Base-by-base conservation (phyloP, 2,888 invertebrate genomes). In the Tuta absoluta region DNA sequence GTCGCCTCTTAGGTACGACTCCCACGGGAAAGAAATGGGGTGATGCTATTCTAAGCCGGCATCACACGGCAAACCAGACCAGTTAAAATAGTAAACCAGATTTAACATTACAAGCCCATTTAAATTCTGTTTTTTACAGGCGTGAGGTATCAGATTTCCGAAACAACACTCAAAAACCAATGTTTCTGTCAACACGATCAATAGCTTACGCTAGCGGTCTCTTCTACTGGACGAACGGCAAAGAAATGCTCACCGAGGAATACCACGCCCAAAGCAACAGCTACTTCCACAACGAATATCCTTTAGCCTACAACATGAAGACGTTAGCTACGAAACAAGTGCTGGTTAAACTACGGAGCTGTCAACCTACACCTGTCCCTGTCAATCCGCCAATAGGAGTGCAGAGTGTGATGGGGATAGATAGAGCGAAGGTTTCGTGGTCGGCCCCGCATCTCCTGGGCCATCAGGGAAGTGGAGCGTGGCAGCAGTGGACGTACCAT, bases 201-300 rank as follows among this genome's bases (percentile, higher is more conserved):
- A 89, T 97, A 66, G 95, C 95, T 0, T 94, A 94, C 77, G 95
- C 95, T 4, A 94, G 95, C 75, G 95, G 95, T 8, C 92, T 95
- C 12, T 97, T 97, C 79, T 97, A 96, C 79, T 98, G 97, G 97
- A 97, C 96, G 0, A 95, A 96, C 76, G 96, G 96, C 0, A 92
- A 93, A 62, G 94, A 95, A 76, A 94, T 97, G 69, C 92, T 95
- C 57, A 94, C 94, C 14, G 98, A 98, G 82, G 97, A 96, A 75
- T 96, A 95, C 79, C 95, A 95, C 75, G 87, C 91, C 0, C 92
- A 92, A 56, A 93, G 93, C 62, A 92, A 95, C 69, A 94, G 93
- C 75, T 97, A 95, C 78, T 96, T 95, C 76, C 96, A 97, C 77
- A 97, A 96, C 78, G 93, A 94, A 56, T 95, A 94, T 78, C 94